These are phyloP conservation scores for Pitangus sulphuratus DNA, from an alignment of 2,797 vertebrate genomes.

Conservation along the genomic window DNA sequence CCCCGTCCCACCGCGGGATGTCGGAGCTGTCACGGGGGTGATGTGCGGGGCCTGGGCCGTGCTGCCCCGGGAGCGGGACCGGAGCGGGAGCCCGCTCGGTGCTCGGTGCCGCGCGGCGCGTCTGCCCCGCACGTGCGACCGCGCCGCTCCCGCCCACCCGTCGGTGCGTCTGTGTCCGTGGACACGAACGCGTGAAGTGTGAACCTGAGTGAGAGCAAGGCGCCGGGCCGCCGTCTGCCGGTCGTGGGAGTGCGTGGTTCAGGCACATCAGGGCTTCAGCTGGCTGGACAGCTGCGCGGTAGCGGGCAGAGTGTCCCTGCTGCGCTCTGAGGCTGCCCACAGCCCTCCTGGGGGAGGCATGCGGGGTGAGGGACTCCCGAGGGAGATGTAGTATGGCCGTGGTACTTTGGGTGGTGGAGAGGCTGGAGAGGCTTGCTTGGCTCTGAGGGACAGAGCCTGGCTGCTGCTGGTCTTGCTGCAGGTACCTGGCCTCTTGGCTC, in stretches of 20 bases:
- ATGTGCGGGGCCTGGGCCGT: background rate
- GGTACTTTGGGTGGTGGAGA: background rate
- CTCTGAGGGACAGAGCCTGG: background rate
- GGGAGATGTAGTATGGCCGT: rapidly evolving
- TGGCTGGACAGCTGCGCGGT: background rate
- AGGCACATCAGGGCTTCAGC: background rate
- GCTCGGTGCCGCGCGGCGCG: background rate
- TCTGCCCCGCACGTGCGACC: background rate
- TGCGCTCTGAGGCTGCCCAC: background rate
- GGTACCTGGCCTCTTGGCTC: constrained; percentile 39
- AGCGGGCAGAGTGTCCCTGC: background rate
- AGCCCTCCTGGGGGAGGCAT: rapidly evolving
- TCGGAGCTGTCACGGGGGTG: background rate
- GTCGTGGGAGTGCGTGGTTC: rapidly evolving
- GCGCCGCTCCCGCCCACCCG: background rate
- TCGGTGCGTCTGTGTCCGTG: background rate
- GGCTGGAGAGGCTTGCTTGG: background rate
- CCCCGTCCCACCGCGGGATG: background rate
- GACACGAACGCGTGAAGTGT: background rate
- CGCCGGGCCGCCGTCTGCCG: background rate
- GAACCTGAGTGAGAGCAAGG: background rate
- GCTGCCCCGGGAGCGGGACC: background rate
- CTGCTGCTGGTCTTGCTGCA: background rate
- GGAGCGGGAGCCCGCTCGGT: background rate
- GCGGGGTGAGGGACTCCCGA: background rate